Evolutionary conservation across 2,888 invertebrate genomes (phyloP), one percentile per base, ranked within the genome.

Genomic region (Calameuta filiformis): DNA sequence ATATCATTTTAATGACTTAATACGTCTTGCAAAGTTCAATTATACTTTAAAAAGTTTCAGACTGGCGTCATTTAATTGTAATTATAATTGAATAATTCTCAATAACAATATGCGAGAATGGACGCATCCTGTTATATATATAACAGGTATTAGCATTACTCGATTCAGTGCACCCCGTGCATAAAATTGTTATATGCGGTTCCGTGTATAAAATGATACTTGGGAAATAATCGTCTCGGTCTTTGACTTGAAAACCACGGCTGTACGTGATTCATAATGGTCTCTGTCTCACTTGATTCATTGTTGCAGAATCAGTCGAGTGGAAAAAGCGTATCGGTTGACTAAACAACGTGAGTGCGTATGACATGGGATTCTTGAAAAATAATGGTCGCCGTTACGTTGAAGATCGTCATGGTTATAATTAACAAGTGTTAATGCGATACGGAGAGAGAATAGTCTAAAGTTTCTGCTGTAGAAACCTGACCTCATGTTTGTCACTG

Each of bases 251-350:
- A 56, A 40, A 69, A 40, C 40, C 40, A 68, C 77, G 77, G 40
- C 35, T 68, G 75, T 35, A 75, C 75, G 37, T 69, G 75, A 69
- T 71, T 23, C 69, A 33, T 56, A 56, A 56, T 56, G 23, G 56
- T 15, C 23, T 56, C 23, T 56, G 23, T 56, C 56, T 23, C 9
- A 56, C 56, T 56, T 56, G 23, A 69, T 71, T 77, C 75, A 71
- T 73, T 75, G 75, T 37, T 77, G 75, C 35, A 4, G 40, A 75
- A 33, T 75, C 23, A 34, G 75, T 68, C 37, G 75, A 75, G 40
- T 75, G 40, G 23, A 69, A 75, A 75, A 75, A 34, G 74, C 77
- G 77, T 77, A 77, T 75, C 71, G 77, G 77, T 77, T 40, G 75
- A 75, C 69, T 35, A 30, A 75, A 77, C 77, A 71, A 75, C 71